These are phyloP conservation scores for Molorchus minor DNA, from an alignment of 2,888 invertebrate genomes.

Conservation along the genomic window DNA sequence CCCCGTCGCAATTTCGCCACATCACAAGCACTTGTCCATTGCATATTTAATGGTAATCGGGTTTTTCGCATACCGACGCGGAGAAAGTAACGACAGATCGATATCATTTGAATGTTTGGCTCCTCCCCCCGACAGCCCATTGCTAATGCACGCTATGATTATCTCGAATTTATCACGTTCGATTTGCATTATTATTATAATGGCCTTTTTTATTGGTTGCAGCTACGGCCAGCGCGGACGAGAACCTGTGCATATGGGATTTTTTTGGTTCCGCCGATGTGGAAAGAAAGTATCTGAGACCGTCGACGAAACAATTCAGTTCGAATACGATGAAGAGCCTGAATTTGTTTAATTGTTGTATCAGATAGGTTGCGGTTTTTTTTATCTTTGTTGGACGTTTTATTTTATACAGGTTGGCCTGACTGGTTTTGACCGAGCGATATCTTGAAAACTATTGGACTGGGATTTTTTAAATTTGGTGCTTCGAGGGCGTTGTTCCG, in stretches of 20 bases:
- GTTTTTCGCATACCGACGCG: neutral
- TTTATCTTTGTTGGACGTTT: neutral
- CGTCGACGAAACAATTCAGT: conserved; percentile 13
- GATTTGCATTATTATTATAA: neutral
- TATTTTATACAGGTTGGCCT: conserved; percentile 5
- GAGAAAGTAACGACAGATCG: neutral
- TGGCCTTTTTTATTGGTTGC: conserved; percentile 44
- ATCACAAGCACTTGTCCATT: neutral
- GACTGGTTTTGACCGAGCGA: no score
- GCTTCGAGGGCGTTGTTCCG: no score
- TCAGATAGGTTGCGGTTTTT: neutral
- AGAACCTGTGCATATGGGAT: conserved; percentile 61
- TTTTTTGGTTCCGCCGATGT: conserved; percentile 50
- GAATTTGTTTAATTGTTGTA: conserved; percentile 3
- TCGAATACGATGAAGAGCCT: conserved; percentile 9
- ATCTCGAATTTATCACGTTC: neutral
- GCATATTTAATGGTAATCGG: neutral
- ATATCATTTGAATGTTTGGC: neutral
- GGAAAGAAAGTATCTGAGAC: conserved; percentile 24
- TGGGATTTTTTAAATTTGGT: no score
- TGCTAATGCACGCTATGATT: neutral
- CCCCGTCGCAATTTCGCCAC: neutral
- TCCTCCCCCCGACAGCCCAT: neutral
- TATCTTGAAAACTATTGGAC: no score
- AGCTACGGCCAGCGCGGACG: conserved; percentile 60